A percentile compares a stretch with the other conserved stretches of the same genome.
Conservation (phyloP, 2,888 invertebrate species). For the Alcis repandata region DNA sequence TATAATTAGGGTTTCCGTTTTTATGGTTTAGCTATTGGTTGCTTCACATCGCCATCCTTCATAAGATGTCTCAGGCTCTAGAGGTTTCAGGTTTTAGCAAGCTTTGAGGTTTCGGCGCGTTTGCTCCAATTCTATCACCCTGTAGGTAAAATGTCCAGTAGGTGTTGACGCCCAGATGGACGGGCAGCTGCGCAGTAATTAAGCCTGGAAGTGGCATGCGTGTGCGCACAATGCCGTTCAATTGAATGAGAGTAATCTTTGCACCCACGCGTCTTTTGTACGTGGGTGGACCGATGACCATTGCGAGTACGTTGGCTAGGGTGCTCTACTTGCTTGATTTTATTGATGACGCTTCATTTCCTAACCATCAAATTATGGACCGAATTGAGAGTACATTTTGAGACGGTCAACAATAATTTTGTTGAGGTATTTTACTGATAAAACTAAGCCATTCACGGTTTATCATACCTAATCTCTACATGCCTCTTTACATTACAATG, state of each 20-base stretch:
- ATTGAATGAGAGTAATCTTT: constrained; percentile 87
- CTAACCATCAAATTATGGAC: too few species aligned
- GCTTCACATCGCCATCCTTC: too few species aligned
- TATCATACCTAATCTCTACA: too few species aligned
- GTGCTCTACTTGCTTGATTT: constrained; percentile 68
- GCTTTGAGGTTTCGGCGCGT: neutral
- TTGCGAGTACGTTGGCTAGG: constrained; percentile 52
- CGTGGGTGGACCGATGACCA: constrained; percentile 85
- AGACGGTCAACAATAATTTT: too few species aligned
- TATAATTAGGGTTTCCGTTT: too few species aligned
- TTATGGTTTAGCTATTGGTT: too few species aligned
- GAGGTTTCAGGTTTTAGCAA: too few species aligned
- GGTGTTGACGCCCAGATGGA: constrained; percentile 85
- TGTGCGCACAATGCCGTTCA: constrained; percentile 85
- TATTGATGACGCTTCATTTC: neutral
- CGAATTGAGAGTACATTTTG: too few species aligned
- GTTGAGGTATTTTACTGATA: too few species aligned
- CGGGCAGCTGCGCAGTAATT: constrained; percentile 85
- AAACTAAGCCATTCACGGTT: too few species aligned
- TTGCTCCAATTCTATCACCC: constrained; percentile 60
- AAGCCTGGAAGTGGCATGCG: constrained; percentile 86
- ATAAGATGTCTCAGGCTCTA: too few species aligned
- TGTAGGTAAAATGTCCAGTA: constrained; percentile 70
- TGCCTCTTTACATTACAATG: too few species aligned
- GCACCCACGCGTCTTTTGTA: constrained; percentile 85